Conservation (phyloP, 2,888 invertebrate genomes). For the Atethmia centrago region DNA sequence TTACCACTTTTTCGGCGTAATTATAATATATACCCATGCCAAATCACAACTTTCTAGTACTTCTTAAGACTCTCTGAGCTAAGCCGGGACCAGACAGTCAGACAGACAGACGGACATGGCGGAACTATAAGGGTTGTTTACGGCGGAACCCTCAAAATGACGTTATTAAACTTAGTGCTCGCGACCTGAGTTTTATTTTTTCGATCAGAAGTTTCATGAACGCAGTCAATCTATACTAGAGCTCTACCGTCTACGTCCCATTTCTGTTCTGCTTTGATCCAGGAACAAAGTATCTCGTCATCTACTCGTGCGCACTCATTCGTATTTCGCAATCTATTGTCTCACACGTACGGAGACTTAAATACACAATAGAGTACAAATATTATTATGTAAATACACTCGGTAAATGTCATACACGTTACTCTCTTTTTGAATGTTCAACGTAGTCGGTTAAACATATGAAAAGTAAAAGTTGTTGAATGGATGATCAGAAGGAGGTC, state of each 20-base stretch:
- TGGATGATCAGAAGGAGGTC: slow-evolving; percentile 26
- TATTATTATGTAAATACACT: slow-evolving; percentile 51
- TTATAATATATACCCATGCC: no score
- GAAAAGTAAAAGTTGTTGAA: slow-evolving; percentile 47
- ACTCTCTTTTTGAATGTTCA: neutral
- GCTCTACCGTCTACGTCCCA: neutral
- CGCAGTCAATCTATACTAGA: no score
- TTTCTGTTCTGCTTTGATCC: slow-evolving; percentile 33
- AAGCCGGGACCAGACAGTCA: no score
- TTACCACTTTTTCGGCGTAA: no score
- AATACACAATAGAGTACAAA: slow-evolving; percentile 52
- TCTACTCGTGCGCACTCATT: slow-evolving; percentile 36
- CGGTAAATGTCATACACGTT: slow-evolving; percentile 20
- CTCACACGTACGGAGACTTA: slow-evolving; percentile 33
- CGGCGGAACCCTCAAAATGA: no score
- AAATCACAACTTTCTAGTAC: no score
- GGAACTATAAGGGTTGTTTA: no score
- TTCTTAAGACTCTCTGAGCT: no score
- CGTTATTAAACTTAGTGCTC: no score
- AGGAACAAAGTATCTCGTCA: slow-evolving; percentile 42
- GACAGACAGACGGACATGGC: no score
- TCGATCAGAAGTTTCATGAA: no score
- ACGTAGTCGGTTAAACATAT: slow-evolving; percentile 1
- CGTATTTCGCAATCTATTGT: slow-evolving; percentile 63
- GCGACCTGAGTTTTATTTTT: no score